Evolutionary conservation across 2,113 vertebrate genomes (phyloP).

Genomic region (Mus musculus): GRCm39 chr14:94047501-94048000

Average conservation of each 20-base stretch:
- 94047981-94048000: constrained; percentile 67
- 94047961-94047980: constrained; percentile 75
- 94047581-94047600: constrained; percentile 68
- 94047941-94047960: constrained; percentile 64
- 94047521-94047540: constrained; percentile 51
- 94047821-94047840: background rate
- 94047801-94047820: background rate
- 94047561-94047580: constrained; percentile 64
- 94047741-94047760: background rate
- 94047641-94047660: constrained; percentile 68
- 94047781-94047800: background rate
- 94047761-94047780: background rate
- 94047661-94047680: constrained; percentile 76
- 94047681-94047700: constrained; percentile 59
- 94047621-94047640: constrained; percentile 74
- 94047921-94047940: constrained; percentile 62
- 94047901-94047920: constrained; percentile 49
- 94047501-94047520: constrained; percentile 24
- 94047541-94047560: constrained; percentile 54
- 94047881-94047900: constrained; percentile 43
- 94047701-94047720: background rate
- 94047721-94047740: background rate
- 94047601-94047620: constrained; percentile 56
- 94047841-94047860: background rate
- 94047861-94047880: constrained; percentile 38